Percentiles rank a stretch among this genome's conserved stretches.
These are phyloP conservation scores for Drosophila punjabiensis DNA, from an alignment of 1,140 invertebrate genomes.

Conservation along the genomic window DNA sequence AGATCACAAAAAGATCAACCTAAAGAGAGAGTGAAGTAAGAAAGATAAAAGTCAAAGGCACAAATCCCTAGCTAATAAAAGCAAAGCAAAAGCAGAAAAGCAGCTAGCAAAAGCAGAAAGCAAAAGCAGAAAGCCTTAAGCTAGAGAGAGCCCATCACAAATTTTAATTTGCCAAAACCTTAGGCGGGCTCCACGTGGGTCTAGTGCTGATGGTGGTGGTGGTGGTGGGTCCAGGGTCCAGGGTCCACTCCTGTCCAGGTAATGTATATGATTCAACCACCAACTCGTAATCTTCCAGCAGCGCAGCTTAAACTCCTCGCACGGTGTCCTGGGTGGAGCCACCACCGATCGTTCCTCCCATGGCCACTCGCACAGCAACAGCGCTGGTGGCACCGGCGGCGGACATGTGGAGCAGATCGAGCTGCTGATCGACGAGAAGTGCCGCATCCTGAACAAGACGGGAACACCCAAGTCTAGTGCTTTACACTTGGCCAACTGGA, in stretches of 20 bases:
- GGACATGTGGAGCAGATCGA: slow-evolving; percentile 86
- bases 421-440: slow-evolving; percentile 87
- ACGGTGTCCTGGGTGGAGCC: neutral
- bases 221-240: neutral
- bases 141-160: slow-evolving; percentile 83
- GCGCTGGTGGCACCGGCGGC: slow-evolving; percentile 29
- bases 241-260: slow-evolving; percentile 21
- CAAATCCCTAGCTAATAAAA: slow-evolving; percentile 1
- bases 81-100: slow-evolving; percentile 1
- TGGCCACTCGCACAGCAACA: slow-evolving; percentile 25
- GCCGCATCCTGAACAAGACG: slow-evolving; percentile 87
- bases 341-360: slow-evolving; percentile 18
- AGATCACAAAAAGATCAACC: neutral
- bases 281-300: slow-evolving; percentile 25
- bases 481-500: slow-evolving; percentile 90
- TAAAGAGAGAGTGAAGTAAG: neutral
- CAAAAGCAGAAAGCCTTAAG: slow-evolving; percentile 11
- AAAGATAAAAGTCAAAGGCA: slow-evolving; percentile 29
- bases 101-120: slow-evolving; percentile 6
- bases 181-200: too few relatives aligned
- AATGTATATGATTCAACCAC: slow-evolving; percentile 16
- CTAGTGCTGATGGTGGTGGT: slow-evolving; percentile 10
- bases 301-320: slow-evolving; percentile 27
- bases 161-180: slow-evolving; percentile 72
- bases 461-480: slow-evolving; percentile 87